phyloP scores from a whole-genome alignment of 2,888 invertebrate species.

The Bembecia ichneumoniformis region DNA sequence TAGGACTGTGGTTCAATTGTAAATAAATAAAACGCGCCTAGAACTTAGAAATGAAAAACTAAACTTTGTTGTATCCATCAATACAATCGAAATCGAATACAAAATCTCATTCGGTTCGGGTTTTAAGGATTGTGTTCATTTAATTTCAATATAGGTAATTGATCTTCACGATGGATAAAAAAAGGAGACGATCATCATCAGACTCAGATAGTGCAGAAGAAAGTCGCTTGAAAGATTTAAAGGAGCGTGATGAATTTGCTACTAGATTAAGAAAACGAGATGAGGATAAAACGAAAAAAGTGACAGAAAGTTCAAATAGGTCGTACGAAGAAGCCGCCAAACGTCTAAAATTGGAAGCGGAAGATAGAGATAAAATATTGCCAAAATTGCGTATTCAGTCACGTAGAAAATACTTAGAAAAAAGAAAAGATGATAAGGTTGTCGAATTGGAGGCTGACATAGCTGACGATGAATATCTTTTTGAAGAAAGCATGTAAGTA shows the following conservation, averaged over 20 bases:
- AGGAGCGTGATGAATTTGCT: constrained; percentile 95
- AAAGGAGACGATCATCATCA: constrained; percentile 68
- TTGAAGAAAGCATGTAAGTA: constrained; percentile 87
- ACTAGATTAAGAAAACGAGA: constrained; percentile 89
- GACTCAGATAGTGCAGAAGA: constrained; percentile 84
- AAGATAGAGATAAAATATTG: constrained; percentile 87
- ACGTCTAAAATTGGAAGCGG: constrained; percentile 87
- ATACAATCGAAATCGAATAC: too few relatives aligned
- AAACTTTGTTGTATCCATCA: too few relatives aligned
- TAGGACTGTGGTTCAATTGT: too few relatives aligned
- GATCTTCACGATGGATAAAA: constrained; percentile 41
- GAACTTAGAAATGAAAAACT: too few relatives aligned
- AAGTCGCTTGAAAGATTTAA: constrained; percentile 84
- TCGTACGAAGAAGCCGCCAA: constrained; percentile 92
- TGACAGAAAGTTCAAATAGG: constrained; percentile 77
- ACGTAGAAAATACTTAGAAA: constrained; percentile 93
- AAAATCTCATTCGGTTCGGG: too few relatives aligned
- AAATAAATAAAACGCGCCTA: too few relatives aligned
- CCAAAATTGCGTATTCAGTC: constrained; percentile 93
- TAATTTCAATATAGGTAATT: too few relatives aligned
- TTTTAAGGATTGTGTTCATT: background rate
- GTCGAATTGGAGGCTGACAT: constrained; percentile 96
- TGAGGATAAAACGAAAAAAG: constrained; percentile 88
- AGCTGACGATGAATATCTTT: constrained; percentile 95
- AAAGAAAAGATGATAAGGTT: constrained; percentile 96